These are phyloP conservation scores for Chaunax sp. DNA, from an alignment of 2,797 vertebrate genomes.

Conservation along the genomic window DNA sequence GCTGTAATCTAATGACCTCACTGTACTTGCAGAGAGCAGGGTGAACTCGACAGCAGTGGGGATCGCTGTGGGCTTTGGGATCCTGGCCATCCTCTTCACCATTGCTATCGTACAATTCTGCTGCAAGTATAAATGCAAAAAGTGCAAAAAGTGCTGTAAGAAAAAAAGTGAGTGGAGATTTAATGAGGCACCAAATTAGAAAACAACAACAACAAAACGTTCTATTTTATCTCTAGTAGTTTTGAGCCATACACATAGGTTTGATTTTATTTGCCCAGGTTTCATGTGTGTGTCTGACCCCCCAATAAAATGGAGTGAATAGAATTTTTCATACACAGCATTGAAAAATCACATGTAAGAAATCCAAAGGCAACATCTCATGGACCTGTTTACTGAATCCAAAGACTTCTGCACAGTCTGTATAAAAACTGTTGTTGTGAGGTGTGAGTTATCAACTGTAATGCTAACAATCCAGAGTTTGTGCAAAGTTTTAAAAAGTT, in stretches of 20 bases:
- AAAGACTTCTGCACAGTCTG: too few species aligned
- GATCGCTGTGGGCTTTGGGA: constrained; percentile 71
- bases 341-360: too few species aligned
- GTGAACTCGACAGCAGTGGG: constrained; percentile 70
- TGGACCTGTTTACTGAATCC: too few species aligned
- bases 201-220: not conserved
- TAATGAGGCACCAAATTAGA: not conserved
- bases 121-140: constrained; percentile 75
- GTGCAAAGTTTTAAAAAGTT: too few species aligned
- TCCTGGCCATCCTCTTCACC: constrained; percentile 75
- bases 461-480: too few species aligned
- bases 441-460: too few species aligned
- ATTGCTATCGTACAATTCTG: constrained; percentile 77
- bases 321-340: too few species aligned
- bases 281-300: not conserved
- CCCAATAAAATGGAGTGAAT: not conserved
- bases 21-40: constrained; percentile 54
- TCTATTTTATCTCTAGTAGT: not conserved
- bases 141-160: constrained; percentile 71
- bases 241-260: not conserved
- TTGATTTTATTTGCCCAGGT: not conserved
- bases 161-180: constrained; percentile 66
- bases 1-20: not conserved
- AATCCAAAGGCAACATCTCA: too few species aligned
- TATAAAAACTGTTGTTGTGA: too few species aligned